phyloP scores from a whole-genome alignment of 2,113 vertebrate species.

The Corythaeola cristata region DNA sequence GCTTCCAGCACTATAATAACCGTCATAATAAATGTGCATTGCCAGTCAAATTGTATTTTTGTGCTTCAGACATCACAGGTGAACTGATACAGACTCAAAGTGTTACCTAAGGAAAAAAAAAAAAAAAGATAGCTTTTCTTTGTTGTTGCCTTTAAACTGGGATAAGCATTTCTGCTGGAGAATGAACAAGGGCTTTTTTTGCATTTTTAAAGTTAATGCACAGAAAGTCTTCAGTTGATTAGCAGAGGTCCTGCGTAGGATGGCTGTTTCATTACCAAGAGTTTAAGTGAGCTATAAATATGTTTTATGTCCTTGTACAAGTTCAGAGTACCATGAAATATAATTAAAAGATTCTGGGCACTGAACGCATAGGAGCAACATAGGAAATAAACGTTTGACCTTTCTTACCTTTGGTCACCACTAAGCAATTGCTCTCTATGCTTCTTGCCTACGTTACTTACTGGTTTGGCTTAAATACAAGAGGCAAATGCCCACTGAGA shows the following conservation, averaged over 20 bases:
- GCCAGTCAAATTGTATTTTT: not conserved
- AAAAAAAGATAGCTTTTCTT: not conserved
- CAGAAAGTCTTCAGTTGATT: slow-evolving; percentile 46
- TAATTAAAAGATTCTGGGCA: slow-evolving; percentile 55
- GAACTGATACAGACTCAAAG: slow-evolving; percentile 7
- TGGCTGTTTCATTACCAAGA: slow-evolving; percentile 50
- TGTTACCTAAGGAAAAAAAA: not conserved
- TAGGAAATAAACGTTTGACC: slow-evolving; percentile 50
- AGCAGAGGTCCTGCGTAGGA: slow-evolving; percentile 25
- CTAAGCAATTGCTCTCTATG: slow-evolving; percentile 17
- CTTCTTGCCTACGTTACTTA: slow-evolving; percentile 25
- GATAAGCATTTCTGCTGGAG: not conserved
- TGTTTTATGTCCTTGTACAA: slow-evolving; percentile 50
- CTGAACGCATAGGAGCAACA: not conserved
- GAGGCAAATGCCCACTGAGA: not conserved
- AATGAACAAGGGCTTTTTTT: not conserved
- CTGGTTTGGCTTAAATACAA: slow-evolving; percentile 24
- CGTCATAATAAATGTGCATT: not conserved
- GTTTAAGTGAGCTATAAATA: slow-evolving; percentile 66
- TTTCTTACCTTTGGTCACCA: slow-evolving; percentile 44
- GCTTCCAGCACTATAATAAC: not conserved
- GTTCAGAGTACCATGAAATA: slow-evolving; percentile 63
- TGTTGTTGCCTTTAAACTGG: not conserved
- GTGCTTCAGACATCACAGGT: not conserved
- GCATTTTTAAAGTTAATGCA: slow-evolving; percentile 7